phyloP scores from a whole-genome alignment of 92 coral and sea anemone genomes.

The Phenganax stokvisi region DNA sequence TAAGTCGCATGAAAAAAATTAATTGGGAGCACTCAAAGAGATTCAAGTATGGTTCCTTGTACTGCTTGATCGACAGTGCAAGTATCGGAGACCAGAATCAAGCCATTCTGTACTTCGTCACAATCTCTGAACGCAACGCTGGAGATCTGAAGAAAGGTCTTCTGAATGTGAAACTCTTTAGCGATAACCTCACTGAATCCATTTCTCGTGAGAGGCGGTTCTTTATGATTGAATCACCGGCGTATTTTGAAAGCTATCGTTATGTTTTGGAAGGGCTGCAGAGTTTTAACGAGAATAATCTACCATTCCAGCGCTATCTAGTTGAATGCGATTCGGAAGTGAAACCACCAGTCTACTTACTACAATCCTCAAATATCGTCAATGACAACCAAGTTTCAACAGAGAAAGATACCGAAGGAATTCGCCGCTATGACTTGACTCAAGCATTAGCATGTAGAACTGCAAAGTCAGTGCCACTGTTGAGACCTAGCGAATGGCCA shows the following conservation, averaged over 20 bases:
- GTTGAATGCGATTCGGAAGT: conserved; percentile 58
- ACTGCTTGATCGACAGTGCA: conserved; percentile 54
- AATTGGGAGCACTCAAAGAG: conserved; percentile 65
- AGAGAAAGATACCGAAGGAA: conserved; percentile 13
- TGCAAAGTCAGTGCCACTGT: conserved; percentile 40
- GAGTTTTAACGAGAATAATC: conserved; percentile 45
- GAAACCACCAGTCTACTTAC: conserved; percentile 60
- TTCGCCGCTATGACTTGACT: conserved; percentile 45
- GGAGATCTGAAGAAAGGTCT: conserved; percentile 47
- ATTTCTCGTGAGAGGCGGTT: conserved; percentile 31
- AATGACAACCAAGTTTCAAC: not conserved
- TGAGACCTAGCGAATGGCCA: conserved; percentile 55
- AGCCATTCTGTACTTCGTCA: conserved; percentile 60
- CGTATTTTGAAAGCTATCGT: conserved; percentile 69
- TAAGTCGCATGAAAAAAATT: conserved; percentile 42
- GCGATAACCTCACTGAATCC: conserved; percentile 38
- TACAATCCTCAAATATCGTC: not conserved
- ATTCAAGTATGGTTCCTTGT: conserved; percentile 63
- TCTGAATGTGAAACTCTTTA: conserved; percentile 53
- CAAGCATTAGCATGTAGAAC: conserved; percentile 34
- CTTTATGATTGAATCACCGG: conserved; percentile 67
- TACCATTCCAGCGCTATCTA: conserved; percentile 66
- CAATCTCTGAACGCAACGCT: conserved; percentile 58
- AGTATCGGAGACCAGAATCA: conserved; percentile 23
- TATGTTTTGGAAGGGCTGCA: conserved; percentile 66